These are phyloP conservation scores for Morus bassanus DNA, from an alignment of 2,797 vertebrate genomes.

Conservation along the genomic window DNA sequence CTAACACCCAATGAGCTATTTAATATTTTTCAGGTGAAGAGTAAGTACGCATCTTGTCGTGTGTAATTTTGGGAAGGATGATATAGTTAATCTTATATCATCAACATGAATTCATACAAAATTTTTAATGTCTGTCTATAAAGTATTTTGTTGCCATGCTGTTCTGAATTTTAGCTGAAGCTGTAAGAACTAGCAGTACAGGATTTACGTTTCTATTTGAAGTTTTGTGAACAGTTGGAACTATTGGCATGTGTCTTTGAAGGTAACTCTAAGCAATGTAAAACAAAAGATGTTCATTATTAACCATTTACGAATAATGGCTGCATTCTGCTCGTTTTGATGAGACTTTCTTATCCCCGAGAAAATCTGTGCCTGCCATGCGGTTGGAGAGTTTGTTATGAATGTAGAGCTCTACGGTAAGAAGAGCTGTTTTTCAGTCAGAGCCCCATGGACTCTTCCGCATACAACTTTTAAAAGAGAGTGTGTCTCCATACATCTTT, in stretches of 20 bases:
- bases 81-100: not conserved
- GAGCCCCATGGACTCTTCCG: not conserved
- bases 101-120: not conserved
- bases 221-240: constrained; percentile 24
- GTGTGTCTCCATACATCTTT: not conserved
- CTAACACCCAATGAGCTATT: not conserved
- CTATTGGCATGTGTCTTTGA: not conserved
- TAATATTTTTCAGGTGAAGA: not conserved
- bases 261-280: constrained; percentile 11
- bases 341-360: not conserved
- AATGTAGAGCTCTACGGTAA: not conserved
- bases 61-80: not conserved
- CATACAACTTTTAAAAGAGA: not conserved
- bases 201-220: not conserved
- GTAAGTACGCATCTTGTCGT: not conserved
- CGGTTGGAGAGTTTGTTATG: not conserved
- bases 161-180: not conserved
- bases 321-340: not conserved
- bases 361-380: not conserved
- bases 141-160: not conserved
- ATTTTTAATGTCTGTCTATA: not conserved
- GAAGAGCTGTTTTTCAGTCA: not conserved
- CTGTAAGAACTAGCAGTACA: not conserved
- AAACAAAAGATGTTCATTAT: not conserved
- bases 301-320: not conserved